A percentile compares a stretch with the other conserved stretches of the same genome.
phyloP scores from a whole-genome alignment of 1,140 invertebrate genomes.

The Acromyrmex echinatior region DNA sequence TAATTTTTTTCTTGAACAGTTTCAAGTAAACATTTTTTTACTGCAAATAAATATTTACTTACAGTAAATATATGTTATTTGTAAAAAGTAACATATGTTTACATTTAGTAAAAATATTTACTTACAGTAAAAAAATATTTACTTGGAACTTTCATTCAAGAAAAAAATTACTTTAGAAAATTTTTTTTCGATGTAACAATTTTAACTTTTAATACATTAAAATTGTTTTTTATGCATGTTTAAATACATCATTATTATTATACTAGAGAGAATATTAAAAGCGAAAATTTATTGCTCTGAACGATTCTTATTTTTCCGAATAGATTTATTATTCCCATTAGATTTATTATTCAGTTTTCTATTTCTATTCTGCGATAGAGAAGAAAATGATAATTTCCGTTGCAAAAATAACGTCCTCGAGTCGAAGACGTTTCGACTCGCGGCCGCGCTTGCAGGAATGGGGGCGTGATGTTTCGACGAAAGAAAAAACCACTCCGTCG shows the following conservation, averaged over 20 bases:
- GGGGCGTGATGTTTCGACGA: conserved; percentile 43
- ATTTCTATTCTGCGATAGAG: not conserved
- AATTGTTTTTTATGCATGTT: not conserved
- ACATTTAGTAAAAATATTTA: too few species aligned
- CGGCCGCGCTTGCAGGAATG: too few species aligned
- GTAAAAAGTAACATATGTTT: too few species aligned
- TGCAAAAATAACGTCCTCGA: conserved; percentile 31
- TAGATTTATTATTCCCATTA: not conserved
- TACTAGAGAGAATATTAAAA: not conserved
- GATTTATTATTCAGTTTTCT: not conserved
- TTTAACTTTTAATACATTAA: not conserved
- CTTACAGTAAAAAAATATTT: too few species aligned
- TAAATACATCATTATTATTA: not conserved
- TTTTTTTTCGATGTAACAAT: not conserved
- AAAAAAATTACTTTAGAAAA: too few species aligned
- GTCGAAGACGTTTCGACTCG: conserved; percentile 30
- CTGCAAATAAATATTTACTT: too few species aligned
- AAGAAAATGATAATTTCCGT: not conserved
- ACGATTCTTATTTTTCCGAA: not conserved
- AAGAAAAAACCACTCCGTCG: conserved; percentile 7
- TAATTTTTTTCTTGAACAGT: too few species aligned
- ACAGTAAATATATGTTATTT: too few species aligned
- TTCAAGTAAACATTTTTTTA: too few species aligned
- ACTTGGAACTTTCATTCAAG: too few species aligned
- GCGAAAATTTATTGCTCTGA: not conserved